Evolutionary conservation across 2,888 invertebrate genomes (phyloP).

Genomic region (Ormyrus pomaceus): DNA sequence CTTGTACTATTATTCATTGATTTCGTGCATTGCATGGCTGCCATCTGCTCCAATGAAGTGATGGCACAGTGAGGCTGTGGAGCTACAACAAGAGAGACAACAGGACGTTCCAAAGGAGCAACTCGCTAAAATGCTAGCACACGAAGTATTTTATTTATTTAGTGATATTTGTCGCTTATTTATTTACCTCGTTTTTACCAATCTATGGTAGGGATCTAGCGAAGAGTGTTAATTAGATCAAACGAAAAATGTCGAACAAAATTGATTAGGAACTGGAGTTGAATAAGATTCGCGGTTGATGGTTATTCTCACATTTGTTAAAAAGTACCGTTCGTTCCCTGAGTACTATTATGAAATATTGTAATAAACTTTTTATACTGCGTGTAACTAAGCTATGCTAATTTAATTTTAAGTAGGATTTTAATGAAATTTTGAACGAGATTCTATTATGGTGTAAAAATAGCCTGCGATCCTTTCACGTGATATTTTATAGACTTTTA

Average conservation of each 20-base stretch:
- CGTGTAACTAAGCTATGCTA: slow-evolving; percentile 52
- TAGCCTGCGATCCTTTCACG: slow-evolving; percentile 54
- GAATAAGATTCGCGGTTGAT: slow-evolving; percentile 36
- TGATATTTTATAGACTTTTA: slow-evolving; percentile 59
- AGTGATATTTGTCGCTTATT: slow-evolving; percentile 59
- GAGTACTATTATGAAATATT: slow-evolving; percentile 47
- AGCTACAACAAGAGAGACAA: slow-evolving; percentile 71
- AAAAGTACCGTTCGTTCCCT: slow-evolving; percentile 36
- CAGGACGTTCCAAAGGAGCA: slow-evolving; percentile 72
- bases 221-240: slow-evolving; percentile 38
- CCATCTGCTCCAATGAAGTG: slow-evolving; percentile 67
- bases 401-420: slow-evolving; percentile 55
- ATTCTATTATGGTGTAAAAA: slow-evolving; percentile 54
- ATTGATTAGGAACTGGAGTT: slow-evolving; percentile 40
- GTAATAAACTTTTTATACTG: slow-evolving; percentile 57
- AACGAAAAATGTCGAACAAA: slow-evolving; percentile 32
- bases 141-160: slow-evolving; percentile 65
- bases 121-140: slow-evolving; percentile 72
- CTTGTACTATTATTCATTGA: slow-evolving; percentile 67
- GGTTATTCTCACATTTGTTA: slow-evolving; percentile 46
- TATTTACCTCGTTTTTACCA: slow-evolving; percentile 56
- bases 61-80: slow-evolving; percentile 73
- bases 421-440: slow-evolving; percentile 55
- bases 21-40: slow-evolving; percentile 75
- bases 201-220: slow-evolving; percentile 57